Percentiles rank a stretch among this genome's conserved stretches.
Evolutionary conservation across 2,797 vertebrate genomes (phyloP).

Genomic region (Anomalospiza imberbis): DNA sequence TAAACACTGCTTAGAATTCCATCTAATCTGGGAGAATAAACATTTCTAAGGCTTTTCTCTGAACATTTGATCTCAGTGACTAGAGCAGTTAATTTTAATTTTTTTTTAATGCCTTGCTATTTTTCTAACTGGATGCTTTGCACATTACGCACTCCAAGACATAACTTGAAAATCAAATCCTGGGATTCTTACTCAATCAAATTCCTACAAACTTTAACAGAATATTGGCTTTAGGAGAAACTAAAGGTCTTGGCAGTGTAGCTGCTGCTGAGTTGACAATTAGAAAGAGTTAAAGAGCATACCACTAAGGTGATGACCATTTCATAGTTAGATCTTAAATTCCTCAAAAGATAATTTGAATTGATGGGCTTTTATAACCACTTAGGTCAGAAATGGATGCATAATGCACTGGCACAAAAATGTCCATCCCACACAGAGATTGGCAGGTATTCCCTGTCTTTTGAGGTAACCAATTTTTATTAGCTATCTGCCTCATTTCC

Average conservation of each 20-base stretch:
- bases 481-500: neutral
- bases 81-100: neutral
- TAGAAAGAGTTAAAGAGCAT: neutral
- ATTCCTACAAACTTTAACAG: neutral
- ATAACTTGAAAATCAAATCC: neutral
- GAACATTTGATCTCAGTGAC: neutral
- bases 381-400: neutral
- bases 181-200: neutral
- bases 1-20: constrained; percentile 25
- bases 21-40: constrained; percentile 34
- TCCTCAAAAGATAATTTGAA: neutral
- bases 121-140: neutral
- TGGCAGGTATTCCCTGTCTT: neutral
- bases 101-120: neutral
- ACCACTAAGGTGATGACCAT: neutral
- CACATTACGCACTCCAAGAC: neutral
- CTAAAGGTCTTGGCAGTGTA: neutral
- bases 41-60: constrained; percentile 21
- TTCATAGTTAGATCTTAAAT: neutral
- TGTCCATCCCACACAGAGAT: neutral
- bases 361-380: neutral
- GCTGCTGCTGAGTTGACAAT: neutral
- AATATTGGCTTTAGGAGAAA: neutral
- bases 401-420: neutral
- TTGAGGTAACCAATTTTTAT: neutral